These are phyloP conservation scores for Bufo gargarizans DNA, from an alignment of 2,113 vertebrate species.

Conservation along the genomic window DNA sequence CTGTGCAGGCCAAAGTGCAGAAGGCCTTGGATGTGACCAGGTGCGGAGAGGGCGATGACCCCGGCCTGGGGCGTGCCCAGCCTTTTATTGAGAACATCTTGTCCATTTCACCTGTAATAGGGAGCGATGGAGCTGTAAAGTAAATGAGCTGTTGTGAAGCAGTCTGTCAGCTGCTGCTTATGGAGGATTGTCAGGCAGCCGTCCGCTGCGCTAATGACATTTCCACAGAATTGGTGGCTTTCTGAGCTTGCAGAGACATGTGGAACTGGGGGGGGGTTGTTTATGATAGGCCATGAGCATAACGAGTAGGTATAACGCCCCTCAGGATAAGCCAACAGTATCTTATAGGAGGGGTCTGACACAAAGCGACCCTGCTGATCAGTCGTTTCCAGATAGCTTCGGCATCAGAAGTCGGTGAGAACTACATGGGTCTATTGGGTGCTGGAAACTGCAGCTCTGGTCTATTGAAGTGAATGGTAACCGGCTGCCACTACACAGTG, in stretches of 20 bases:
- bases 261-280: too few relatives aligned
- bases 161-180: background rate
- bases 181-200: background rate
- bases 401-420: too few relatives aligned
- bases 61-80: background rate
- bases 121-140: background rate
- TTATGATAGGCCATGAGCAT: too few relatives aligned
- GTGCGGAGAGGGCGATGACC: slow-evolving; percentile 67
- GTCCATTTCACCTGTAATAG: background rate
- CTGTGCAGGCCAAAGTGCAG: slow-evolving; percentile 97
- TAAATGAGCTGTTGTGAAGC: background rate
- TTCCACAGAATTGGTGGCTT: background rate
- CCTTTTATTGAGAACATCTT: background rate
- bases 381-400: too few relatives aligned
- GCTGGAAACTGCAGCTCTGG: too few relatives aligned
- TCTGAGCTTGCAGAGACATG: background rate
- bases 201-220: background rate
- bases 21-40: slow-evolving; percentile 96
- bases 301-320: too few relatives aligned
- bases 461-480: too few relatives aligned
- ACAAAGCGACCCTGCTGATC: too few relatives aligned
- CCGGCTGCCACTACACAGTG: too few relatives aligned
- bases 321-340: too few relatives aligned
- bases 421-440: too few relatives aligned
- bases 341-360: too few relatives aligned